A percentile compares a stretch with the other conserved stretches of the same genome.
Conservation (phyloP, 1,140 invertebrate species). For the Rhizoglyphus robini region DNA sequence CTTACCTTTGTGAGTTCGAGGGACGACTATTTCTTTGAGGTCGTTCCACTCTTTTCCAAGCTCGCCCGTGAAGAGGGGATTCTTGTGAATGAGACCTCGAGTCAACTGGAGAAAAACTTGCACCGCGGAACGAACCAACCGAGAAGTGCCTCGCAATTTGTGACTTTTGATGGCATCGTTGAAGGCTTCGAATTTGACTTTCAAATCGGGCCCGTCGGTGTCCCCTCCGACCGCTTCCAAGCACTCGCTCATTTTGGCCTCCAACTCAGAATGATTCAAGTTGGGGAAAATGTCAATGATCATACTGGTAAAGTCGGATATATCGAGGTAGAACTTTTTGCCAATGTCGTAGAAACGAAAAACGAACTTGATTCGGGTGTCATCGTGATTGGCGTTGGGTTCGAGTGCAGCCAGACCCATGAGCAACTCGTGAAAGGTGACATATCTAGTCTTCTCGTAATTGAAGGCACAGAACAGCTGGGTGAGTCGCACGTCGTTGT, state of each 20-base stretch:
- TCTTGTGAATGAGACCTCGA: background rate
- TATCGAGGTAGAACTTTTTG: constrained; percentile 32
- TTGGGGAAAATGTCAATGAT: background rate
- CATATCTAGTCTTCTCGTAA: background rate
- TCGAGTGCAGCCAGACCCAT: constrained; percentile 41
- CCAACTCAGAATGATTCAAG: background rate
- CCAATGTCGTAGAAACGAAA: constrained; percentile 42
- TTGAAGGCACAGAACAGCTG: constrained; percentile 21
- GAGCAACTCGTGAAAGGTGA: constrained; percentile 38
- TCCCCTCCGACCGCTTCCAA: background rate
- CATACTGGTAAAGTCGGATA: background rate
- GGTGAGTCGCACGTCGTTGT: background rate
- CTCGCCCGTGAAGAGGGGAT: background rate
- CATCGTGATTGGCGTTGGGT: constrained; percentile 35
- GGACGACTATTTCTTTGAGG: background rate
- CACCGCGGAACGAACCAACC: constrained; percentile 34
- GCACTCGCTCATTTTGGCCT: background rate
- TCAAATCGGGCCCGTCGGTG: background rate
- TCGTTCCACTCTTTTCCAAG: background rate
- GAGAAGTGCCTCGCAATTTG: constrained; percentile 43
- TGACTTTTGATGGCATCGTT: constrained; percentile 40
- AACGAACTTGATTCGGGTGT: constrained; percentile 43
- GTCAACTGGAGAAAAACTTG: constrained; percentile 17
- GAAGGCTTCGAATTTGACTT: constrained; percentile 38
- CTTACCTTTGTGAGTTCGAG: background rate